Evolutionary conservation across 2,888 invertebrate species (phyloP), one percentile per base, ranked within the genome.

Genomic region (Orthonevra nobilis): DNA sequence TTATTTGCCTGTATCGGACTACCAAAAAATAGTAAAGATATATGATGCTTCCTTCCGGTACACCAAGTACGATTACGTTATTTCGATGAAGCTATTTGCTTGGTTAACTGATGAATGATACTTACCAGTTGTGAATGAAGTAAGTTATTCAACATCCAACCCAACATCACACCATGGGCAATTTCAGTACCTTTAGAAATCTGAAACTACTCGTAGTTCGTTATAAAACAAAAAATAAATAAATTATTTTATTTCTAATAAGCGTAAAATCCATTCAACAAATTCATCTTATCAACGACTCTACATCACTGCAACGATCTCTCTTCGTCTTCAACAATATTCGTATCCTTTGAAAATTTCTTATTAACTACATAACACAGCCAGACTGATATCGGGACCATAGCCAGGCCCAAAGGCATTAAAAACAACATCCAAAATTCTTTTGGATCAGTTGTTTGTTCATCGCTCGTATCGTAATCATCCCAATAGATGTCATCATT

Each of bases 341-440:
- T 40, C 5, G 34, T 60, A 0, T 28, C 32, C 9, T 26, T 14
- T 12, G 64, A 82, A 66, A 82, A 85, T 23, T 83, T 83, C 28
- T 85, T 87, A 54, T 84, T 84, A 2, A 83, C 73, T 52, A 85
- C 38, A 70, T 86, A 87, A 46, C 85, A 85, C n/a, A 86, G 81
- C 87, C 87, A 88, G 5, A 88, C 84, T 28, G 83, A 82, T 1
- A 88, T 54, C 2, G 88, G 88, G 1, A 88, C 63, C 54, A 87
- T 36, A 0, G 87, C 87, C 81, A 87, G 69, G 0, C 87, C 86
- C 9, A 88, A 15, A 0, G 89, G 88, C 85, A 88, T 88, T 5
- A 88, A 82, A 64, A 88, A 88, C 3, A 88, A 82, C 28, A 86
- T 48, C 66, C 85, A 83, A 54, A 88, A 88, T 52, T 85, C 84